Base-by-base conservation (phyloP, 35 echinoderm and acorn worm species). In the Apostichopus californicus region DNA sequence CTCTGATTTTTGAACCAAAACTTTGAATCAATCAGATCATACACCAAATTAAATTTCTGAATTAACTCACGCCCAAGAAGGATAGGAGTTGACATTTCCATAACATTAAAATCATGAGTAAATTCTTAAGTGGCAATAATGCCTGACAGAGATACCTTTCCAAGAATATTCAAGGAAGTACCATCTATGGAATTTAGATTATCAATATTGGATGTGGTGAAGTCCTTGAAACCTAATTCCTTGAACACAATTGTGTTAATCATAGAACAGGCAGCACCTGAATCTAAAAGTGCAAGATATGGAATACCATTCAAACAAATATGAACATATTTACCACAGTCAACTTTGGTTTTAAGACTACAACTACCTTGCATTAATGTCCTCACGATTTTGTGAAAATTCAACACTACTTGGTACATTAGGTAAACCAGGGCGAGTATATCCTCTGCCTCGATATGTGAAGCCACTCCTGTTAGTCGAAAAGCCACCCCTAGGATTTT, bases 181-280 rank as follows among this genome's bases (percentile, higher is more conserved):
- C 24, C 24, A 25, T 25, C 24, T 25, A 25, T 25, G 24, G 52
- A 28, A 80, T 54, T 80, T 10, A 54, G 52, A 80, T 80, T 22
- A 24, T 24, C 22, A 80, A 22, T 12, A 28, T 80, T 80, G 12
- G 78, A 21, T 54, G 10, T 54, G 52, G 10, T 80, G 12, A 25
- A 25, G 24, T 25, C 24, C 24, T 25, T 25, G 24, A 25, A 25
- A 25, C 24, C 24, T 25, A 80, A 87, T 87, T 87, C 83, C 83
- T 87, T 56, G 21, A 61, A 18, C 8, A 59, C 83, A 87, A 11
- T 9, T 59, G 83, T 20, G 55, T 56, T 87, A 18, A 87, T 87
- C 83, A 87, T 59, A 12, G 83, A 87, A 65, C 83, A 24, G 9
- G 52, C 83, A 87, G 55, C 83, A 14, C 83, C 83, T 59, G 83